Conservation (phyloP, 2,113 vertebrate genomes). For the Heloderma charlesbogerti region DNA sequence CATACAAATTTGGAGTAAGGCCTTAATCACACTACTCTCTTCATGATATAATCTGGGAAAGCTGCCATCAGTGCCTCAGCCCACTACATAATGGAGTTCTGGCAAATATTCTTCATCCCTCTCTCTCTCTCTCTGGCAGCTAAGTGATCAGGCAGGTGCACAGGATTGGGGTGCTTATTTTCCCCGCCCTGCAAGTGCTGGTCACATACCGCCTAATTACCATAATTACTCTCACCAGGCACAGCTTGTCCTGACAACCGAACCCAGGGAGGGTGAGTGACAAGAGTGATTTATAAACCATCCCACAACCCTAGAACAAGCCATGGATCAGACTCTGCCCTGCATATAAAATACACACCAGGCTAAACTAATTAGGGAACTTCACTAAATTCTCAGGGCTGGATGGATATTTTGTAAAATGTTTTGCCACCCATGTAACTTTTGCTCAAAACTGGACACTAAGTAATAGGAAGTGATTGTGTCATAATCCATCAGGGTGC, state of each 20-base stretch:
- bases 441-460: background rate
- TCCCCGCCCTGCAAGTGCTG: no score
- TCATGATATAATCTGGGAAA: background rate
- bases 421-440: background rate
- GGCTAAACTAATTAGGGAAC: background rate
- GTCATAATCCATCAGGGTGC: background rate
- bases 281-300: no score
- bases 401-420: background rate
- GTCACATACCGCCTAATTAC: no score
- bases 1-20: background rate
- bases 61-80: background rate
- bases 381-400: background rate
- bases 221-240: no score
- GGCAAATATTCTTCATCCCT: background rate
- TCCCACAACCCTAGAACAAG: no score
- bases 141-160: background rate
- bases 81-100: background rate
- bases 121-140: background rate
- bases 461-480: background rate
- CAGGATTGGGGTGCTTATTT: no score
- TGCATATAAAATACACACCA: background rate
- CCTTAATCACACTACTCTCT: background rate
- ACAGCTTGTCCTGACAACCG: no score
- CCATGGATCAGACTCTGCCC: no score
- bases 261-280: no score